These are phyloP conservation scores for Agrochola lota DNA, from an alignment of 2,888 invertebrate genomes.

Conservation along the genomic window DNA sequence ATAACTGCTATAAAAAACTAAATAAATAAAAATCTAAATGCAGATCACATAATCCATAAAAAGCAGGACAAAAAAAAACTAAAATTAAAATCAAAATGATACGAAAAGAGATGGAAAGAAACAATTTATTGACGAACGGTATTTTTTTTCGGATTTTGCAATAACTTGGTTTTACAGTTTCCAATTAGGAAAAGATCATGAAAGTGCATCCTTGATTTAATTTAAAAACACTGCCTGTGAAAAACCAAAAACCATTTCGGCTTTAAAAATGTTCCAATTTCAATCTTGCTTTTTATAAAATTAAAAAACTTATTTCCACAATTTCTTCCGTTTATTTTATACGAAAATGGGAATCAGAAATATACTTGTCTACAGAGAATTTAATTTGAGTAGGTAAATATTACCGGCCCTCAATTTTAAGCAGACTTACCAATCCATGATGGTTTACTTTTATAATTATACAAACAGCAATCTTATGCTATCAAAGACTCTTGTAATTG, in stretches of 20 bases:
- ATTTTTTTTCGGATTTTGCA: not conserved
- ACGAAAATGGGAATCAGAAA: slow-evolving; percentile 14
- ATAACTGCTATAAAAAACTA: slow-evolving; percentile 1
- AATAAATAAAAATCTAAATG: no score
- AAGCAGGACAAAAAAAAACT: no score
- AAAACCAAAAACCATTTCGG: not conserved
- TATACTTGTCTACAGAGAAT: slow-evolving; percentile 4
- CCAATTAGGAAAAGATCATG: not conserved
- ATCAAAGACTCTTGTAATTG: slow-evolving; percentile 36
- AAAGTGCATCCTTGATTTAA: not conserved
- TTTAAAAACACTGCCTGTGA: not conserved
- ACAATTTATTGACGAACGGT: not conserved
- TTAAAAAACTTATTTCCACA: not conserved
- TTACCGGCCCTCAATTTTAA: slow-evolving; percentile 25
- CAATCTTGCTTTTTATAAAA: not conserved
- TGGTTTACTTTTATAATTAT: slow-evolving; percentile 51
- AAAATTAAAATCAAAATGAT: no score
- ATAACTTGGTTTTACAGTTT: not conserved
- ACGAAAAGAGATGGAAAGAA: not conserved
- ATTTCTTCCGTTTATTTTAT: not conserved
- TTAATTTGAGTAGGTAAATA: slow-evolving; percentile 45
- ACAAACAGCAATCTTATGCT: slow-evolving; percentile 38
- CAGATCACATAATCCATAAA: no score
- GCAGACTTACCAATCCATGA: slow-evolving; percentile 23
- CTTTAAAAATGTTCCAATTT: not conserved